A percentile compares a stretch with the other conserved stretches of the same genome.
These are phyloP conservation scores for Drosophila emarginata DNA, from an alignment of 2,888 invertebrate species.

Conservation along the genomic window DNA sequence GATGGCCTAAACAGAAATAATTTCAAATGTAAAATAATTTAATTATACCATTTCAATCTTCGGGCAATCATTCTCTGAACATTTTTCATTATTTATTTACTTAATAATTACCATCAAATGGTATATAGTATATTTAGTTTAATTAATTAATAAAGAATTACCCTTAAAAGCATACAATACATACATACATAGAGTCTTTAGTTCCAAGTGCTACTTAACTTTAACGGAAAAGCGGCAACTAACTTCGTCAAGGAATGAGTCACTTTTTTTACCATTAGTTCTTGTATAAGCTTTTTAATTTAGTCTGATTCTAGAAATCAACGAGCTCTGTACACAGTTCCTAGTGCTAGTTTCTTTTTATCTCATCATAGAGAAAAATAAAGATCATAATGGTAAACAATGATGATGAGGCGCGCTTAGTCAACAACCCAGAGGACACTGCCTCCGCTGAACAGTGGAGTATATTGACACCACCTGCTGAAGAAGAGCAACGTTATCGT, in stretches of 20 bases:
- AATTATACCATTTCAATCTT: no score
- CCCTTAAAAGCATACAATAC: no score
- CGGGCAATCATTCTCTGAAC: no score
- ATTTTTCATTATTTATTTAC: no score
- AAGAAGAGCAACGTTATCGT: slow-evolving; percentile 14
- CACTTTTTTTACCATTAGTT: background rate
- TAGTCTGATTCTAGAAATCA: background rate
- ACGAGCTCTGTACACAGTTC: background rate
- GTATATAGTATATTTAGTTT: no score
- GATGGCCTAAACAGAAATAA: background rate
- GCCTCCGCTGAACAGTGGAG: background rate
- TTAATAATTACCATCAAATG: no score
- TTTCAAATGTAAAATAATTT: background rate
- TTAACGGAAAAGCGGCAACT: no score
- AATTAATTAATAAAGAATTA: no score
- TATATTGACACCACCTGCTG: background rate
- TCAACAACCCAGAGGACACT: slow-evolving; percentile 35
- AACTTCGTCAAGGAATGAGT: background rate
- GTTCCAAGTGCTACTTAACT: no score
- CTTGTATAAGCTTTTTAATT: background rate
- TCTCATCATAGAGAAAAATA: background rate
- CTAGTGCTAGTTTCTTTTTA: background rate
- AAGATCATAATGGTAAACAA: slow-evolving; percentile 33
- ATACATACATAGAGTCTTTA: no score
- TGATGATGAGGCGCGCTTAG: slow-evolving; percentile 52